A percentile compares a stretch with the other conserved stretches of the same genome.
These are phyloP conservation scores for Numenius phaeopus DNA, from an alignment of 2,797 vertebrate genomes.

Conservation along the genomic window DNA sequence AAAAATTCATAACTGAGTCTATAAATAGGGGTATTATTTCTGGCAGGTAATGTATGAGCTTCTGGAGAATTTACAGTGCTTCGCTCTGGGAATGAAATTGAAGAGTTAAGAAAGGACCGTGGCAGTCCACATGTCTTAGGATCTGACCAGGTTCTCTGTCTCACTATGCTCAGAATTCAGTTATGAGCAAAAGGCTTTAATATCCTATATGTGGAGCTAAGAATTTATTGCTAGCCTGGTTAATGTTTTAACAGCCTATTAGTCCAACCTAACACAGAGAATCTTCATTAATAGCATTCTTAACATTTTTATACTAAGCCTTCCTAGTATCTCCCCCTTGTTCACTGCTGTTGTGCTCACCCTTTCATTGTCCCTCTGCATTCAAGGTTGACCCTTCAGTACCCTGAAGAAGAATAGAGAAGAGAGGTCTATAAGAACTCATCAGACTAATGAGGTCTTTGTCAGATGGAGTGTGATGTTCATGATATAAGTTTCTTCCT, in stretches of 20 bases:
- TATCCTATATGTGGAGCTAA: not conserved
- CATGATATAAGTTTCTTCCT: not conserved
- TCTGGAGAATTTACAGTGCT: not conserved
- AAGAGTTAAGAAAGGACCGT: not conserved
- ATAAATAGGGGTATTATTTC: not conserved
- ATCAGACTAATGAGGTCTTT: not conserved
- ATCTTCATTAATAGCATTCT: not conserved
- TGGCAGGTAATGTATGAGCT: not conserved
- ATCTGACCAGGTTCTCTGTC: not conserved
- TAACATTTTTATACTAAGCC: not conserved
- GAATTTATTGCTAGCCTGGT: not conserved
- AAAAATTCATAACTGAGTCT: not conserved
- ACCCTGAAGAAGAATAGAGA: not conserved
- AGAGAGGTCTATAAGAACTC: not conserved
- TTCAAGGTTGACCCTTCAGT: not conserved
- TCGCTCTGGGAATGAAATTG: not conserved
- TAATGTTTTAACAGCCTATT: not conserved
- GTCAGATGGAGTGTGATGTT: not conserved
- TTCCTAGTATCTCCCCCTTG: not conserved
- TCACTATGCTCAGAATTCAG: not conserved
- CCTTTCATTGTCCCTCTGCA: not conserved
- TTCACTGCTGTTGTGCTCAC: not conserved
- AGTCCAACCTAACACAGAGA: not conserved
- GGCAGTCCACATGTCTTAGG: not conserved
- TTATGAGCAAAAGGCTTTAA: not conserved